Conservation (phyloP, 2,113 vertebrate species). For the Dinomys branickii region DNA sequence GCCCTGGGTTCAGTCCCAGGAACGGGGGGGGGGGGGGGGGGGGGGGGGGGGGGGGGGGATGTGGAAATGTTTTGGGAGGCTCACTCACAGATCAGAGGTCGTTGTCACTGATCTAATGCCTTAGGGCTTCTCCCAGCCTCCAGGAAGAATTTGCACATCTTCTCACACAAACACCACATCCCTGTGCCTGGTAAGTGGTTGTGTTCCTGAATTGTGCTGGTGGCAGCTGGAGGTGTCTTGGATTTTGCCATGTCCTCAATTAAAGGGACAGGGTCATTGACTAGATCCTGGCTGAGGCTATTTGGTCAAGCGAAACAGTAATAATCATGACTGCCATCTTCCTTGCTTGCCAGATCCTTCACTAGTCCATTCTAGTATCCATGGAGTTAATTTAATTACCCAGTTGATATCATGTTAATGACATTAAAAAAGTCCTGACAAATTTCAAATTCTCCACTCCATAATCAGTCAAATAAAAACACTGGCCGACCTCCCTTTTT, state of each 20-base stretch:
- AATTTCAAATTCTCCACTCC: conserved; percentile 55
- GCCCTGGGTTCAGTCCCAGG: not conserved
- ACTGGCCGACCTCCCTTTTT: conserved; percentile 19
- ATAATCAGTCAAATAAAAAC: conserved; percentile 38
- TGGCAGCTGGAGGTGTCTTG: not conserved
- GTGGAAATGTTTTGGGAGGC: not conserved
- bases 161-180: not conserved
- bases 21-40: too few relatives aligned
- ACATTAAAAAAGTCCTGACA: conserved; percentile 56
- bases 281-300: not conserved
- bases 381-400: conserved; percentile 52
- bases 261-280: not conserved
- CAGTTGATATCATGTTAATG: not conserved
- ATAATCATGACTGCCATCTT: not conserved
- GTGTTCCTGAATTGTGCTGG: not conserved
- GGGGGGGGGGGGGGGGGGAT: too few relatives aligned
- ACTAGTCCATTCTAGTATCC: conserved; percentile 35
- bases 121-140: not conserved
- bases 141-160: not conserved
- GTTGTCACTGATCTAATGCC: not conserved
- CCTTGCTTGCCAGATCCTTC: not conserved
- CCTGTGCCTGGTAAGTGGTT: not conserved
- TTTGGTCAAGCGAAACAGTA: not conserved
- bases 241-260: not conserved
- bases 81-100: not conserved